Base-by-base conservation (phyloP, 2,888 invertebrate genomes). In the Chaitophorus viminalis region DNA sequence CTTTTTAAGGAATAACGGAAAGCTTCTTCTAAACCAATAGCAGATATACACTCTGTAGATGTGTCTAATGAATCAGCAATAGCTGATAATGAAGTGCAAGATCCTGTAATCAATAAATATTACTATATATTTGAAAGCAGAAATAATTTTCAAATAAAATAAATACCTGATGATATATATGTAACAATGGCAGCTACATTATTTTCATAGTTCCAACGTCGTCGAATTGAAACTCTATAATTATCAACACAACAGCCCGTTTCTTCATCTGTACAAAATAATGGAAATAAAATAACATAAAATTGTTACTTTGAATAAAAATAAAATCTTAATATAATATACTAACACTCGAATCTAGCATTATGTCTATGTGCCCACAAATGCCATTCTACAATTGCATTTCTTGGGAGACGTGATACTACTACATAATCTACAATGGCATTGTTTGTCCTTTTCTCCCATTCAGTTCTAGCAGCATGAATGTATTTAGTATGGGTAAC, bases 291-390 rank as follows among this genome's bases (percentile, higher is more conserved):
- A 25, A 70, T 70, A 46, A 11, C 11, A 46, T 46, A 29, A 36
- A 21, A 29, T 70, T 46, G 6, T 72, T 82, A 54, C 14, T 25
- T 46, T 46, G 1, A 46, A 46, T 46, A 14, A 14, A 11, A 52
- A 46, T 33, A 52, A 54, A 70, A 82, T 33, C 11, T 8, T 70
- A 25, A 31, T 31, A 70, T n/a, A 36, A 70, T 78, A 29, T 54
- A 70, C 94, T 93, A 92, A 96, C 96, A 97, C 92, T 97, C 96
- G 91, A 97, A 97, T 89, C 95, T 94, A 92, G 95, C 95, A 92
- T 97, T 97, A 92, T 96, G 95, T 88, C 95, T 94, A 91, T 97
- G 97, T 74, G 96, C 96, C 96, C 96, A 96, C 89, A 97, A 96
- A 91, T 97, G 97, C 98, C 98, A 98, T 92, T 98, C 98, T 36